Evolutionary conservation across 2,888 invertebrate genomes (phyloP).

Genomic region (Megamerina dolium): DNA sequence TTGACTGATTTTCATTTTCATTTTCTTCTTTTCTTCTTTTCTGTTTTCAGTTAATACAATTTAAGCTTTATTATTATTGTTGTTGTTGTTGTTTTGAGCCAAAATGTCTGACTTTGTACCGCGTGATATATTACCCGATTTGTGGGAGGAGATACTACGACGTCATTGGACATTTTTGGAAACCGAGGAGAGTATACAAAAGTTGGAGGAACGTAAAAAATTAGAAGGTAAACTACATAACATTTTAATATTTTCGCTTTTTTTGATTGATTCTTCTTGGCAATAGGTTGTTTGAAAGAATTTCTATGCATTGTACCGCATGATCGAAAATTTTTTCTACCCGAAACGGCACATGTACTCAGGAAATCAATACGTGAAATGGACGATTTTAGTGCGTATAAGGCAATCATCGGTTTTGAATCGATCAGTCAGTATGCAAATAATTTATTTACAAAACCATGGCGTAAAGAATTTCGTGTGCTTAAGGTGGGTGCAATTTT

Average conservation of each 20-base stretch:
- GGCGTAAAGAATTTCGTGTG: constrained; percentile 79
- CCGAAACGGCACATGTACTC: constrained; percentile 70
- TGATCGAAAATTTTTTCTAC: constrained; percentile 70
- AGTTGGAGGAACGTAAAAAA: constrained; percentile 68
- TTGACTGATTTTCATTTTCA: no score
- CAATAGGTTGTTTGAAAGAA: constrained; percentile 68
- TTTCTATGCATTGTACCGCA: constrained; percentile 73
- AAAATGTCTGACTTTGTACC: constrained; percentile 50
- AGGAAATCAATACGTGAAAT: constrained; percentile 64
- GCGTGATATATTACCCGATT: constrained; percentile 49
- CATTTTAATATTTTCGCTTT: background rate
- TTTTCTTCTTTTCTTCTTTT: no score
- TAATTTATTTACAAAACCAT: constrained; percentile 79
- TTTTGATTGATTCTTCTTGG: background rate
- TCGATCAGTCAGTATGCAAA: constrained; percentile 80
- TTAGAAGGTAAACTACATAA: constrained; percentile 76
- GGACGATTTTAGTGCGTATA: constrained; percentile 72
- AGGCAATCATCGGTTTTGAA: constrained; percentile 76
- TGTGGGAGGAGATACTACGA: constrained; percentile 69
- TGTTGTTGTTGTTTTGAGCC: no score
- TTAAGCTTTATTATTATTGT: no score
- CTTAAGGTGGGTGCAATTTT: constrained; percentile 59
- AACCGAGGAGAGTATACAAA: constrained; percentile 72
- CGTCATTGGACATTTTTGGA: constrained; percentile 74
- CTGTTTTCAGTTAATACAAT: no score